These are phyloP conservation scores for Heptranchias perlo DNA, from an alignment of 2,113 vertebrate species.

Conservation along the genomic window DNA sequence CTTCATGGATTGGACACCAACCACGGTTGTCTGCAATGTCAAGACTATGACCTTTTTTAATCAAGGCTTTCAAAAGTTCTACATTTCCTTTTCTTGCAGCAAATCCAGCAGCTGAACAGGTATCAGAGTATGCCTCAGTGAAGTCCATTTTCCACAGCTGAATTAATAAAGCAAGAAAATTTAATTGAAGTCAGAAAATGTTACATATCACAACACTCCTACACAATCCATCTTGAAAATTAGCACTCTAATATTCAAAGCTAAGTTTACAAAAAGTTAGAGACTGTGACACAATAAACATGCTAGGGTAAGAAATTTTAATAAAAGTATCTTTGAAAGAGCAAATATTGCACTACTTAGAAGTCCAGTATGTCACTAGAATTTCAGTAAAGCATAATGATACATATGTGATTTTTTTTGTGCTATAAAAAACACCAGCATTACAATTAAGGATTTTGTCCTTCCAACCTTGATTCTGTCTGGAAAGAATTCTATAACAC, in stretches of 20 bases:
- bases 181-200: background rate
- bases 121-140: conserved; percentile 73
- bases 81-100: conserved; percentile 68
- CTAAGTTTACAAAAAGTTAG: background rate
- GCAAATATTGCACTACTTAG: background rate
- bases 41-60: conserved; percentile 62
- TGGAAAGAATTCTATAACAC: background rate
- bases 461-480: background rate
- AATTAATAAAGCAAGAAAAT: background rate
- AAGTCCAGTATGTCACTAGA: background rate
- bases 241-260: background rate
- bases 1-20: conserved; percentile 85
- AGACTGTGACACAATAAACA: background rate
- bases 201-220: background rate
- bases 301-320: background rate
- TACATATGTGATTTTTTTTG: background rate
- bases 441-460: background rate
- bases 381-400: background rate
- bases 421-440: background rate
- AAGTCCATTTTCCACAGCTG: conserved; percentile 71
- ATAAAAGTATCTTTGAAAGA: background rate
- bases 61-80: conserved; percentile 61
- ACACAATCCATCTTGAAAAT: background rate
- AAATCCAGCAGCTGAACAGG: conserved; percentile 70
- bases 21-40: conserved; percentile 86